Conservation (phyloP, 2,113 vertebrate genomes). For the Ictalurus furcatus region DNA sequence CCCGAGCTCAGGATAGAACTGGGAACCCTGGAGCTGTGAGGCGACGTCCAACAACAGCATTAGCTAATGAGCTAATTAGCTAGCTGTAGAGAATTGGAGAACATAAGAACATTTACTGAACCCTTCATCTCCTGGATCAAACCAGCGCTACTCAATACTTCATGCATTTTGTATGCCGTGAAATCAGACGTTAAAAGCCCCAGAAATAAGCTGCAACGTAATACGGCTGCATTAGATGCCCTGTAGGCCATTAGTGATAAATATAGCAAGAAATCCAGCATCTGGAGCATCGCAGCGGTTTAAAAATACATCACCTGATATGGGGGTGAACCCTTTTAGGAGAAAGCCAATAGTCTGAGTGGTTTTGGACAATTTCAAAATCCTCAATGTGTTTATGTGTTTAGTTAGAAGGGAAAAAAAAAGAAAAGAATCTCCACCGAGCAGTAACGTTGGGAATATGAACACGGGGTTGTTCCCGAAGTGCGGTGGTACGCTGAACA, state of each 20-base stretch:
- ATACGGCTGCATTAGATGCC: not conserved
- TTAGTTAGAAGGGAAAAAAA: too few species aligned
- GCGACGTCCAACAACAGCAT: not conserved
- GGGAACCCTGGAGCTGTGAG: not conserved
- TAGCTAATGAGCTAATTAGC: not conserved
- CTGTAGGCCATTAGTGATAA: not conserved
- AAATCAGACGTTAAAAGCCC: slow-evolving; percentile 3
- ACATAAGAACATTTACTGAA: not conserved
- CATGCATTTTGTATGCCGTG: slow-evolving; percentile 1
- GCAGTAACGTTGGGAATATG: not conserved
- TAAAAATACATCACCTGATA: not conserved
- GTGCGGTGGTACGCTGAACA: not conserved
- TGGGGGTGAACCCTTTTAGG: not conserved
- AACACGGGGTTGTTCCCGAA: not conserved
- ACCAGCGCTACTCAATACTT: not conserved
- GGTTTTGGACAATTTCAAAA: not conserved
- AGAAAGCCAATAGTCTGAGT: not conserved
- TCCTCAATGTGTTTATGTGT: not conserved
- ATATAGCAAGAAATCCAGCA: not conserved
- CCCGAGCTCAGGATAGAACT: not conserved
- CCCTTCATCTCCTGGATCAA: not conserved
- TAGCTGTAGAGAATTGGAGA: not conserved
- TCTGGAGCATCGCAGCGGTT: not conserved
- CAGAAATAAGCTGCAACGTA: slow-evolving; percentile 19
- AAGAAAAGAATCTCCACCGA: not conserved